Percentiles rank a stretch among this genome's conserved stretches.
Evolutionary conservation across 2,888 invertebrate species (phyloP).

Genomic region (Adelognathus sp.): DNA sequence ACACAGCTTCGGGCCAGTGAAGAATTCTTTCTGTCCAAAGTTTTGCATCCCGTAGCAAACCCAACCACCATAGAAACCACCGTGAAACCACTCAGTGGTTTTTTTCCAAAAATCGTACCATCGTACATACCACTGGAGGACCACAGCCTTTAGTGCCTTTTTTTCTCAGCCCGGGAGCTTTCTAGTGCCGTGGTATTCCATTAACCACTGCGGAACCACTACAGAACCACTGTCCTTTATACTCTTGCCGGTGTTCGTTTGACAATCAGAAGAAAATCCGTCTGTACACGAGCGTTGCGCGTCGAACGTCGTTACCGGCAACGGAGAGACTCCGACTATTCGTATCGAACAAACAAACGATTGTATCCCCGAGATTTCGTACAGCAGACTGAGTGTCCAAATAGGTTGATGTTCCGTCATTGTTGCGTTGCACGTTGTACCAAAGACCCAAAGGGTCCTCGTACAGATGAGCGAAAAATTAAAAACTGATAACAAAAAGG

Average conservation of each 20-base stretch:
- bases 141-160: too few relatives aligned
- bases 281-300: conserved; percentile 1
- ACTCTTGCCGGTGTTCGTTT: conserved; percentile 10
- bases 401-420: conserved; percentile 33
- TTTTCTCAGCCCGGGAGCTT: too few relatives aligned
- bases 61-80: too few relatives aligned
- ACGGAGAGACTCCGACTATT: background rate
- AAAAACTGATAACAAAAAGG: conserved; percentile 55
- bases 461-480: conserved; percentile 49
- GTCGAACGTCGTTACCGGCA: conserved; percentile 25
- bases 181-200: too few relatives aligned
- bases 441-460: conserved; percentile 1
- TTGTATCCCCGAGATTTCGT: conserved; percentile 28
- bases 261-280: conserved; percentile 25
- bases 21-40: too few relatives aligned
- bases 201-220: too few relatives aligned
- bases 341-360: conserved; percentile 57
- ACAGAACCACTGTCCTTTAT: too few relatives aligned
- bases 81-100: too few relatives aligned
- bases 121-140: too few relatives aligned
- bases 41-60: too few relatives aligned
- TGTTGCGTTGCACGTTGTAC: conserved; percentile 42
- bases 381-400: conserved; percentile 30
- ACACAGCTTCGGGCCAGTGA: too few relatives aligned
- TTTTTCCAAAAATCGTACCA: too few relatives aligned